phyloP scores from a whole-genome alignment of 2,113 vertebrate genomes.

The Oncorhynchus clarkii region DNA sequence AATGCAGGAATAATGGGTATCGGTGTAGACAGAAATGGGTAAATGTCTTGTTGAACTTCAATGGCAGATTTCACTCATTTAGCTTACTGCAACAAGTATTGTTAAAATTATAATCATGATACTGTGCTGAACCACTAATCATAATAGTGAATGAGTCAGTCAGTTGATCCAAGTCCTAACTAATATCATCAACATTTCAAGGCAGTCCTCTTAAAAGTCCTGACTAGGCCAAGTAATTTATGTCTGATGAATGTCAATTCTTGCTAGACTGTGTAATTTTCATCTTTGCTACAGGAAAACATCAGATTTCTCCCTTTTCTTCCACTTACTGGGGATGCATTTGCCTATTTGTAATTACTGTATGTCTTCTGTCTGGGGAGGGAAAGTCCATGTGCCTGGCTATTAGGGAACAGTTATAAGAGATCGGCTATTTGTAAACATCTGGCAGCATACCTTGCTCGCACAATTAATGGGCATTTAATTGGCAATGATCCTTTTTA shows the following conservation, averaged over 20 bases:
- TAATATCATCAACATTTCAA: neutral
- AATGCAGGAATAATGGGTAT: too few relatives aligned
- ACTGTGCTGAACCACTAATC: too few relatives aligned
- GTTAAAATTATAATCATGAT: too few relatives aligned
- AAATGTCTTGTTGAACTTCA: too few relatives aligned
- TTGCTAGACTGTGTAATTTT: neutral
- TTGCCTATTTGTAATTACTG: constrained; percentile 26
- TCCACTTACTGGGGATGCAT: constrained; percentile 2
- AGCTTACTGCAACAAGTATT: too few relatives aligned
- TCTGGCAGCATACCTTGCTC: constrained; percentile 93
- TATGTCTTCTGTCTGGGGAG: constrained; percentile 31
- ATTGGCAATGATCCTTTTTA: constrained; percentile 98
- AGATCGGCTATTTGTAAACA: constrained; percentile 93
- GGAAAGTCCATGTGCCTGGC: constrained; percentile 46
- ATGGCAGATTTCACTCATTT: too few relatives aligned
- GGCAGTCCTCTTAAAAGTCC: neutral
- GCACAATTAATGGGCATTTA: constrained; percentile 98
- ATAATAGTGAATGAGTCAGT: too few relatives aligned
- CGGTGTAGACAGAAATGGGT: too few relatives aligned
- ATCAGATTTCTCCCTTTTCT: neutral
- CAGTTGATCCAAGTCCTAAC: neutral
- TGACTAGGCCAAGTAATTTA: neutral
- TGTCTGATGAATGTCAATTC: neutral
- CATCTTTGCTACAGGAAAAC: neutral
- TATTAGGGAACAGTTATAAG: constrained; percentile 78